These are phyloP conservation scores for Aphelenchoides avenae DNA, from an alignment of 1,140 invertebrate species.

Conservation along the genomic window DNA sequence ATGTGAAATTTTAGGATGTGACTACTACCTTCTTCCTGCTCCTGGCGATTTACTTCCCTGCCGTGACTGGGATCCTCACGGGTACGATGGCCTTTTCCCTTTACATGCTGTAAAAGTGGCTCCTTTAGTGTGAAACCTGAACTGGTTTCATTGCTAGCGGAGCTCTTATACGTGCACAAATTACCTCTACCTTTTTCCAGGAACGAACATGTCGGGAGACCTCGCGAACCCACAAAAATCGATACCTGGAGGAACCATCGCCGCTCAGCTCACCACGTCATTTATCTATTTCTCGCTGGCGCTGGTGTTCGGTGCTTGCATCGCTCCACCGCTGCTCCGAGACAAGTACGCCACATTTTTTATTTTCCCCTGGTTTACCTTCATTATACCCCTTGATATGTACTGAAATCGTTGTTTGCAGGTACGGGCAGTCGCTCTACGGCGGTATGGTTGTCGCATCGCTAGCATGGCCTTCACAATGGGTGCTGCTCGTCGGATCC, in stretches of 20 bases:
- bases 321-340: constrained; percentile 43
- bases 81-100: constrained; percentile 85
- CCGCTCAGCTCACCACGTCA: constrained; percentile 93
- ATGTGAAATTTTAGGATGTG: constrained; percentile 72
- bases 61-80: constrained; percentile 97
- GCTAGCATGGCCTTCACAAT: constrained; percentile 69
- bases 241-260: constrained; percentile 93
- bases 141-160: background rate
- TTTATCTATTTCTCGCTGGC: constrained; percentile 69
- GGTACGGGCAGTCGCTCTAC: constrained; percentile 46
- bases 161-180: background rate
- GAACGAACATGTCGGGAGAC: constrained; percentile 67
- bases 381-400: too few relatives aligned
- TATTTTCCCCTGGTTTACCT: constrained; percentile 1
- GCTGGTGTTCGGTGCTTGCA: constrained; percentile 53
- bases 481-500: constrained; percentile 94
- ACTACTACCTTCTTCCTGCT: constrained; percentile 90
- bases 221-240: constrained; percentile 94
- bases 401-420: constrained; percentile 17
- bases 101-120: constrained; percentile 67
- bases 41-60: constrained; percentile 98
- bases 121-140: constrained; percentile 8
- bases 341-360: constrained; percentile 46
- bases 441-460: constrained; percentile 57
- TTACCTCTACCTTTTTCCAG: background rate